Evolutionary conservation across 2,113 vertebrate species (phyloP).

Genomic region (Leucopsar rothschildi): DNA sequence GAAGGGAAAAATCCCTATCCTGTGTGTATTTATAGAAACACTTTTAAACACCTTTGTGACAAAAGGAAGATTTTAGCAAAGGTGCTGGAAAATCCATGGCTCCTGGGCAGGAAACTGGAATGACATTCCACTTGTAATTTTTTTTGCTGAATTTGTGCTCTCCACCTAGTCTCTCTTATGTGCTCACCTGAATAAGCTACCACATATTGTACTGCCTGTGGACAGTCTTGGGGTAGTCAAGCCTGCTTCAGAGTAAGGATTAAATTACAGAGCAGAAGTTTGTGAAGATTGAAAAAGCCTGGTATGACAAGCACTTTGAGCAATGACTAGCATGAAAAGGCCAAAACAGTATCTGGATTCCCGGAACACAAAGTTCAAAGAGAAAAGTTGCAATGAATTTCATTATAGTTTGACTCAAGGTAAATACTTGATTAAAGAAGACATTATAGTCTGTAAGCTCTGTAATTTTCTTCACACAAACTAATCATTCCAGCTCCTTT

Average conservation of each 20-base stretch:
- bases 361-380: background rate
- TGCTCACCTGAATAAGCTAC: background rate
- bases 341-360: background rate
- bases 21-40: background rate
- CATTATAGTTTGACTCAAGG: constrained; percentile 18
- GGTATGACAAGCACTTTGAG: background rate
- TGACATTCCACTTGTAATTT: background rate
- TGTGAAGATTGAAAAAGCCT: background rate
- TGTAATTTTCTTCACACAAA: constrained; percentile 41
- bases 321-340: background rate
- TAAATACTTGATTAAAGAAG: constrained; percentile 36
- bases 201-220: background rate
- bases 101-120: background rate
- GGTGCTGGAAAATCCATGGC: background rate
- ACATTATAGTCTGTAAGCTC: background rate
- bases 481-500: constrained; percentile 9
- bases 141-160: background rate
- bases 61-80: background rate
- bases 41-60: background rate
- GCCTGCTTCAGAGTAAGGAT: background rate
- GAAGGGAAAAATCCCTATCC: background rate
- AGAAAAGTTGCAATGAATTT: background rate
- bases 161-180: background rate
- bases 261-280: background rate
- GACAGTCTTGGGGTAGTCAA: background rate